phyloP scores from a whole-genome alignment of 23 tunicate genomes.

The Trididemnum miniatum region DNA sequence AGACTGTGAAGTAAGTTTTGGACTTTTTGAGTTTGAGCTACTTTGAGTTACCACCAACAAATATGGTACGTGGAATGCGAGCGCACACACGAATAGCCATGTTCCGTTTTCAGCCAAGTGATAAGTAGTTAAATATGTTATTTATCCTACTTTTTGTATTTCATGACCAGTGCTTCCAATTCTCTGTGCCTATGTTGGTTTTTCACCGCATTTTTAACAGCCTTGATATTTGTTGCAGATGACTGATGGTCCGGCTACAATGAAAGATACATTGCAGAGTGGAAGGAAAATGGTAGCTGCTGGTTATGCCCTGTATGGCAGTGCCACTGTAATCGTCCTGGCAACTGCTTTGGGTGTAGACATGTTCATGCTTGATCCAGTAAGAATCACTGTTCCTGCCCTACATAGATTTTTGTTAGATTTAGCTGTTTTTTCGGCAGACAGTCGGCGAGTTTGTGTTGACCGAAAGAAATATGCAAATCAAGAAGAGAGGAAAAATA shows the following conservation, averaged over 20 bases:
- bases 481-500: conserved; percentile 88
- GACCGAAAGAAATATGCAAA: conserved; percentile 68
- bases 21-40: too few species aligned
- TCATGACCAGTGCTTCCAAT: too few species aligned
- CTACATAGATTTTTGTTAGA: background rate
- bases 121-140: too few species aligned
- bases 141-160: too few species aligned
- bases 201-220: too few species aligned
- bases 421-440: conserved; percentile 32
- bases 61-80: too few species aligned
- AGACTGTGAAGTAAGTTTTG: too few species aligned
- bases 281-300: conserved; percentile 94
- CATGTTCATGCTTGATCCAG: conserved; percentile 99
- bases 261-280: conserved; percentile 73
- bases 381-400: conserved; percentile 24
- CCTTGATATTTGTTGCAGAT: background rate
- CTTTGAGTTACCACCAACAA: too few species aligned
- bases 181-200: too few species aligned
- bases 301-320: conserved; percentile 95
- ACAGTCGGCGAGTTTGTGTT: conserved; percentile 93
- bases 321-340: conserved; percentile 94
- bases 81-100: too few species aligned
- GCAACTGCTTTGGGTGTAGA: conserved; percentile 71
- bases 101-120: too few species aligned
- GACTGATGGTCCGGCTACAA: conserved; percentile 58